phyloP scores from a whole-genome alignment of 2,797 vertebrate genomes.

The Oreochromis grahami region DNA sequence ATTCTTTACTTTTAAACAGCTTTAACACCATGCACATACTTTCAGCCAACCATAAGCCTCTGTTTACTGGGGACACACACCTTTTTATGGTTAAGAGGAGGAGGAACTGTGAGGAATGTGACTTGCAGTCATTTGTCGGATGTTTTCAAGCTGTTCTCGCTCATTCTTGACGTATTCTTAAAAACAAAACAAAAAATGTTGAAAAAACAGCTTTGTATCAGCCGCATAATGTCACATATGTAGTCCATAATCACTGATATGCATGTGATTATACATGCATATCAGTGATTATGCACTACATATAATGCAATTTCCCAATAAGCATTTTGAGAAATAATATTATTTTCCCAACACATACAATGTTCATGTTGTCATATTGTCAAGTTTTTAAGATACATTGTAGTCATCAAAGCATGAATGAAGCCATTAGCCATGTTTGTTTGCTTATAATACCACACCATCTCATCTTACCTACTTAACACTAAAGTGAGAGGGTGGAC shows the following conservation, averaged over 20 bases:
- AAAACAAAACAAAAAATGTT: neutral
- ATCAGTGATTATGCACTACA: neutral
- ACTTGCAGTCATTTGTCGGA: constrained; percentile 13
- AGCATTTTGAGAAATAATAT: neutral
- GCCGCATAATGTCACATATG: neutral
- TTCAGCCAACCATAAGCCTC: constrained; percentile 12
- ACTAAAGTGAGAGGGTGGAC: neutral
- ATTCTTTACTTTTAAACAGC: constrained; percentile 50
- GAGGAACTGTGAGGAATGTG: constrained; percentile 44
- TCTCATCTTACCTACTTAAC: neutral
- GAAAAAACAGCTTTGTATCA: neutral
- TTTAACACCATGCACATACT: neutral
- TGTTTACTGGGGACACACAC: constrained; percentile 27
- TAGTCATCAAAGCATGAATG: neutral
- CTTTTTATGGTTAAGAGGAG: constrained; percentile 26
- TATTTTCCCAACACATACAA: neutral
- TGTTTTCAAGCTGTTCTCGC: constrained; percentile 25
- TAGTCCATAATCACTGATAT: no score
- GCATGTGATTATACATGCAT: neutral
- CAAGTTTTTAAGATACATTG: neutral
- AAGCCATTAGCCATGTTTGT: neutral
- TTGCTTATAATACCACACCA: neutral
- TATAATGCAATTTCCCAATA: neutral
- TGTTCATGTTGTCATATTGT: neutral
- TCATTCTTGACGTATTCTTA: neutral